phyloP scores from a whole-genome alignment of 2,113 vertebrate species.

The Phrynocephalus versicolor region DNA sequence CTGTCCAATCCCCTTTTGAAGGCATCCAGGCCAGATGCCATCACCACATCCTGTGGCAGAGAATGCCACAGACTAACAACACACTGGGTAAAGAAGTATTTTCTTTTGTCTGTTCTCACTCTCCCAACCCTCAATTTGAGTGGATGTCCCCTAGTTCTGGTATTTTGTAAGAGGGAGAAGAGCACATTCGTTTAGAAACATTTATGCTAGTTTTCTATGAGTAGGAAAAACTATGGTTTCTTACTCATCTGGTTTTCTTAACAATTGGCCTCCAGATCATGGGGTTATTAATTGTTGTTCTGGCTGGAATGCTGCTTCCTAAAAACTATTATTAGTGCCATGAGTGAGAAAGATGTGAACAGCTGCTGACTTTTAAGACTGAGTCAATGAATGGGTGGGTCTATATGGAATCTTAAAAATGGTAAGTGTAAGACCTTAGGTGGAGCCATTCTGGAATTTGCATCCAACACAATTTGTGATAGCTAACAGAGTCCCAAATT shows the following conservation, averaged over 20 bases:
- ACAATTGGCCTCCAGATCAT: conserved; percentile 22
- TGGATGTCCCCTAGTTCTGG: too few relatives aligned
- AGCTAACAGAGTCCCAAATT: not conserved
- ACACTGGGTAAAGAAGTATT: too few relatives aligned
- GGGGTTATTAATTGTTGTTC: conserved; percentile 44
- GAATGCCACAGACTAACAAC: too few relatives aligned
- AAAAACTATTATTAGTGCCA: conserved; percentile 72
- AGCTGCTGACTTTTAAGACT: conserved; percentile 57
- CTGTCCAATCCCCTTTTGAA: too few relatives aligned
- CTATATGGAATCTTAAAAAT: conserved; percentile 60
- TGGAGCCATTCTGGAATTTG: conserved; percentile 42
- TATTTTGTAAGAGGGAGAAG: too few relatives aligned
- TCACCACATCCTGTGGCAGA: too few relatives aligned
- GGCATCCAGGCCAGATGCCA: too few relatives aligned
- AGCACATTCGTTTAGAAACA: not conserved
- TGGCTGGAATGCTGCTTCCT: conserved; percentile 67
- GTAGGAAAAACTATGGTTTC: conserved; percentile 14
- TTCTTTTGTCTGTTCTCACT: too few relatives aligned
- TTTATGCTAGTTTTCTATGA: conserved; percentile 33
- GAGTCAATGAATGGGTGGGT: conserved; percentile 57
- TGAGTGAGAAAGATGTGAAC: conserved; percentile 61
- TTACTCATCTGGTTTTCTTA: conserved; percentile 18
- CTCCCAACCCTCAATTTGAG: too few relatives aligned
- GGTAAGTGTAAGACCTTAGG: conserved; percentile 8
- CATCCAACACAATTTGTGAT: conserved; percentile 24